These are phyloP conservation scores for Cariama cristata DNA, from an alignment of 2,113 vertebrate species.

Conservation along the genomic window DNA sequence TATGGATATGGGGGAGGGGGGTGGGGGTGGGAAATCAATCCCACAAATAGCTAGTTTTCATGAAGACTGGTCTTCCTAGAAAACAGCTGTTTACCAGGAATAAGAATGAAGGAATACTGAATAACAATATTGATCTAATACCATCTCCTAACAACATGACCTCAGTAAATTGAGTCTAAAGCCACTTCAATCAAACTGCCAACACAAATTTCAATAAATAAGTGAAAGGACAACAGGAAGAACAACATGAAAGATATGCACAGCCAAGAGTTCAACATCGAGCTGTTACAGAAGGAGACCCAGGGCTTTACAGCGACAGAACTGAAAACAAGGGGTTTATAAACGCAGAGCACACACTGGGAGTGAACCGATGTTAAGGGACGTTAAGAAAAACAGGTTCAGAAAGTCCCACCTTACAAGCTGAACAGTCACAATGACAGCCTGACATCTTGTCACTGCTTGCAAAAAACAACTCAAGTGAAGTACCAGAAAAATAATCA, in stretches of 20 bases:
- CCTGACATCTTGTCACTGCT: neutral
- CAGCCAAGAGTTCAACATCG: neutral
- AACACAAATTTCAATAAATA: neutral
- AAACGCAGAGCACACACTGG: accelerated
- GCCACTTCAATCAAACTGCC: neutral
- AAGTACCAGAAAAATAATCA: neutral
- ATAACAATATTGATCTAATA: neutral
- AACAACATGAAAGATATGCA: neutral
- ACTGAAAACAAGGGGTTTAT: neutral
- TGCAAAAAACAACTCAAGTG: accelerated
- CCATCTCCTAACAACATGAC: neutral
- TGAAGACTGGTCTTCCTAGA: neutral
- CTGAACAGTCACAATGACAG: neutral
- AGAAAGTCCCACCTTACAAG: neutral
- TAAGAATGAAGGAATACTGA: neutral
- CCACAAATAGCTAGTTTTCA: neutral
- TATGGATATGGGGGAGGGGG: neutral
- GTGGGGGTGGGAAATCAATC: too few species aligned
- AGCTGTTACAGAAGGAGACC: neutral
- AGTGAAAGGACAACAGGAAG: neutral
- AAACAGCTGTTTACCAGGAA: neutral
- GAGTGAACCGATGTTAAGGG: neutral
- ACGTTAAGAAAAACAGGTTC: neutral
- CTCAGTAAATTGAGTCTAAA: neutral
- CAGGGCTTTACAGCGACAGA: neutral